A percentile compares a stretch with the other conserved stretches of the same genome.
Conservation (phyloP, 2,797 vertebrate genomes). For the Pteropus rufus region DNA sequence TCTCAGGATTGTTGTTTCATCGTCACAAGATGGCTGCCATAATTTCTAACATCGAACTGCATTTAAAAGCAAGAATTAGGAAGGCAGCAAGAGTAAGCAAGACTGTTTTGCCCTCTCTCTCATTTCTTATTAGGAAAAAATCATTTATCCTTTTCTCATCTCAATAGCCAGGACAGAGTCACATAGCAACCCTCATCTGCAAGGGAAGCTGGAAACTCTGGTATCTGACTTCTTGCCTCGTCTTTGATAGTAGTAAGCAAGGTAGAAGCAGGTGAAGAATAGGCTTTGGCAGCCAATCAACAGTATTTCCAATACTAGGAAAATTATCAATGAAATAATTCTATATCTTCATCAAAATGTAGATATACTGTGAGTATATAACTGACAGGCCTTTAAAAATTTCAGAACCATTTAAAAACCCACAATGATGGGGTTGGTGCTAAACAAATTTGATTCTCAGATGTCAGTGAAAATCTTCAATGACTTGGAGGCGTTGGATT, state of each 20-base stretch:
- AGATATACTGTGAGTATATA: not conserved
- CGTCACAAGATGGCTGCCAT: not conserved
- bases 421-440: not conserved
- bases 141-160: not conserved
- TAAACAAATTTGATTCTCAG: conserved; percentile 24
- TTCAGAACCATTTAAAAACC: not conserved
- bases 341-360: not conserved
- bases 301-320: not conserved
- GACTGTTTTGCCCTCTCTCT: not conserved
- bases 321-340: conserved; percentile 9
- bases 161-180: not conserved
- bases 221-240: not conserved
- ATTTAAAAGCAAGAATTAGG: not conserved
- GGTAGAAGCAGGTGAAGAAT: not conserved
- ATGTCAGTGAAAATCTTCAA: conserved; percentile 5
- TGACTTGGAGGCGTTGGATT: conserved; percentile 16
- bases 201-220: not conserved
- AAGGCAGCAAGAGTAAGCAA: not conserved
- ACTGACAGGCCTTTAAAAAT: not conserved
- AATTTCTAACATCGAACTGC: not conserved
- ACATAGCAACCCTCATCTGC: not conserved
- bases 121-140: conserved; percentile 18
- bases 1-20: not conserved
- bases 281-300: not conserved
- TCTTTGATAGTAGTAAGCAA: not conserved